These are phyloP conservation scores for Xylota sylvarum DNA, from an alignment of 2,888 invertebrate species.

Conservation along the genomic window DNA sequence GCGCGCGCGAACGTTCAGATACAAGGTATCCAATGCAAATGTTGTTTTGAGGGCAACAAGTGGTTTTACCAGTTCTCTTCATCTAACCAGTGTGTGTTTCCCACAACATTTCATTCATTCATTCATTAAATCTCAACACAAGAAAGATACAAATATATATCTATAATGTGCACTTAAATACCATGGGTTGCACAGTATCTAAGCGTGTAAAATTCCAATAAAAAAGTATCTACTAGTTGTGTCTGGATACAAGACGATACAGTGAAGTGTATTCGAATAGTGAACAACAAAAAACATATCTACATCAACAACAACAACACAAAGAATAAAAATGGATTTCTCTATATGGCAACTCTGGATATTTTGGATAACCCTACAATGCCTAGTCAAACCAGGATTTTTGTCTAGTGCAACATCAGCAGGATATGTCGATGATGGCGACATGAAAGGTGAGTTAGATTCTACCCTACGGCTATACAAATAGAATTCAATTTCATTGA, in stretches of 20 bases:
- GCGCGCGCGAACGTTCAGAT: slow-evolving; percentile 42
- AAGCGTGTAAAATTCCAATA: slow-evolving; percentile 80
- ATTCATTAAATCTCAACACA: slow-evolving; percentile 62
- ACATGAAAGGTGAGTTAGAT: slow-evolving; percentile 84
- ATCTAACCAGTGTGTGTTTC: slow-evolving; percentile 25
- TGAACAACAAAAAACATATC: slow-evolving; percentile 56
- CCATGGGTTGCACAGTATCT: slow-evolving; percentile 80
- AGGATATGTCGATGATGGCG: slow-evolving; percentile 84
- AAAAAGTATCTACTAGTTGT: slow-evolving; percentile 82
- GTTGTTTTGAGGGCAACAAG: slow-evolving; percentile 67
- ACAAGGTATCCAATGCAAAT: slow-evolving; percentile 56
- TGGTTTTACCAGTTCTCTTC: slow-evolving; percentile 72
- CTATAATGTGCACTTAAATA: slow-evolving; percentile 41
- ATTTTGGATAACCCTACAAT: slow-evolving; percentile 78
- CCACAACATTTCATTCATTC: slow-evolving; percentile 49
- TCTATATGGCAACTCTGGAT: slow-evolving; percentile 73
- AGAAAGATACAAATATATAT: slow-evolving; percentile 27
- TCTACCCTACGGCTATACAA: background rate
- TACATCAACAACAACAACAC: slow-evolving; percentile 4
- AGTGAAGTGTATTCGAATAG: slow-evolving; percentile 16
- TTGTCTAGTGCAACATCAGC: slow-evolving; percentile 80
- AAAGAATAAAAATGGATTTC: slow-evolving; percentile 76
- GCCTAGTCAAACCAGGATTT: slow-evolving; percentile 75
- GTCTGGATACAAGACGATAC: background rate
- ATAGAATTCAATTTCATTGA: slow-evolving; percentile 58